These are phyloP conservation scores for Bos taurus DNA, from an alignment of 2,113 vertebrate species.

Conservation along the genomic window ARS-UCD2.0 NC_037332.1:85562501-85563000, in stretches of 20 bases:
- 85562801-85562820: background rate
- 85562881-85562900: background rate
- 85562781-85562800: background rate
- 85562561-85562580: background rate
- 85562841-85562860: background rate
- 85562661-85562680: background rate
- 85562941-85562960: background rate
- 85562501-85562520: slow-evolving; percentile 43
- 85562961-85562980: background rate
- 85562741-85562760: background rate
- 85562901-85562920: background rate
- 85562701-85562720: background rate
- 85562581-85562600: background rate
- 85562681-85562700: background rate
- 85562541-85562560: slow-evolving; percentile 12
- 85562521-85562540: background rate
- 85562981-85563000: background rate
- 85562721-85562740: background rate
- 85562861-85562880: background rate
- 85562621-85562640: background rate
- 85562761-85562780: background rate
- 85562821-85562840: background rate
- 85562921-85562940: background rate
- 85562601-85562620: background rate
- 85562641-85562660: background rate